Conservation (phyloP, 1,140 invertebrate genomes). For the Dufourea novaeangliae region DNA sequence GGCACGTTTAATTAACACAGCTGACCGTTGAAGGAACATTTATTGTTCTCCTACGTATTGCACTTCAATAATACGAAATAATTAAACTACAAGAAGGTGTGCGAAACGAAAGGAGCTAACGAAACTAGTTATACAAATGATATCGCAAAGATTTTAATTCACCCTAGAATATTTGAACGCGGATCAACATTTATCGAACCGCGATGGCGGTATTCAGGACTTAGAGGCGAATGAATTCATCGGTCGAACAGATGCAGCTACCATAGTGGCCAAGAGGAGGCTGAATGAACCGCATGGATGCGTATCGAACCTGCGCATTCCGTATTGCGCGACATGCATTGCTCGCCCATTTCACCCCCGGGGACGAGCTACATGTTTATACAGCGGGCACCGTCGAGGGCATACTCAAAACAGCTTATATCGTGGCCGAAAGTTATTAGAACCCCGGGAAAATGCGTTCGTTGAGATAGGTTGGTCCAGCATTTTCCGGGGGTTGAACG, state of each 20-base stretch:
- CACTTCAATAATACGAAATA: too few species aligned
- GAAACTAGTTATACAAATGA: too few species aligned
- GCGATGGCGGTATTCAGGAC: background rate
- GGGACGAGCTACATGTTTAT: slow-evolving; percentile 42
- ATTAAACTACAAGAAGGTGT: too few species aligned
- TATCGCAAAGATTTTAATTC: background rate
- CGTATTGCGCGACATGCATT: slow-evolving; percentile 54
- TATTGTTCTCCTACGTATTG: too few species aligned
- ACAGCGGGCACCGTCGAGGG: slow-evolving; percentile 36
- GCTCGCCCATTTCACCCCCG: slow-evolving; percentile 45
- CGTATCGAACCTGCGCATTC: slow-evolving; percentile 51
- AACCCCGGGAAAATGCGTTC: background rate
- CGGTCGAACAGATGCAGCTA: slow-evolving; percentile 36
- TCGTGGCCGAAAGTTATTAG: slow-evolving; percentile 24
- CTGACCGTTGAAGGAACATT: too few species aligned
- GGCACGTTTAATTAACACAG: too few species aligned
- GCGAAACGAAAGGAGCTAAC: too few species aligned
- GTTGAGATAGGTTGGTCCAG: background rate
- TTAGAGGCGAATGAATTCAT: slow-evolving; percentile 19
- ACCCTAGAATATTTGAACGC: background rate
- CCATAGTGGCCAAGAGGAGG: slow-evolving; percentile 28
- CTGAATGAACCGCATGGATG: slow-evolving; percentile 43
- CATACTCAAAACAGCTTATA: slow-evolving; percentile 26
- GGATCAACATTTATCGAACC: background rate
- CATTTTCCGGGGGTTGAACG: background rate